Percentiles rank a stretch among this genome's conserved stretches.
Conservation (phyloP, 37 sponge, comb jelly and placozoan species). For the Beroe forskalii region DNA sequence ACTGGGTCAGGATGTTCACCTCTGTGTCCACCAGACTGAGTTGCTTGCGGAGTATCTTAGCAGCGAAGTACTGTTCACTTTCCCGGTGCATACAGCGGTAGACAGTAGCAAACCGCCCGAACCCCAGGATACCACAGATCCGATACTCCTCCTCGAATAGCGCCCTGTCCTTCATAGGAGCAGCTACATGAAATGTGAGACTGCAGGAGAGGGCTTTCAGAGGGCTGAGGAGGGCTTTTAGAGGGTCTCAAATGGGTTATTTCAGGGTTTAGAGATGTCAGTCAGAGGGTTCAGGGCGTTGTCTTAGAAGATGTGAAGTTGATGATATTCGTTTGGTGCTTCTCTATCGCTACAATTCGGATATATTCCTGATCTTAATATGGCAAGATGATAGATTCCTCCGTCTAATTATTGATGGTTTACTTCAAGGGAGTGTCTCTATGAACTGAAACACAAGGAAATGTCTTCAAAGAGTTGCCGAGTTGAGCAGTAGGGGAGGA, state of each 20-base stretch:
- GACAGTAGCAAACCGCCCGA: slow-evolving; percentile 18
- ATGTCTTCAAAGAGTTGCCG: no score
- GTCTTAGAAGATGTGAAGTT: no score
- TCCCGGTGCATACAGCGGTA: slow-evolving; percentile 15
- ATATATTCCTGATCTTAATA: no score
- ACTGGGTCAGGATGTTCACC: not conserved
- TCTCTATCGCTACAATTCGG: no score
- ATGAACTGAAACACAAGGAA: no score
- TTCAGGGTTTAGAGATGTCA: no score
- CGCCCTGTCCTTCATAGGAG: not conserved
- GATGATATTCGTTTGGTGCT: no score
- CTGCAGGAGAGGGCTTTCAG: not conserved
- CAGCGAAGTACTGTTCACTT: slow-evolving; percentile 37
- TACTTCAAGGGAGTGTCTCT: no score
- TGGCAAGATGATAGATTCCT: not conserved
- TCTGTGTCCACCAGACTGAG: slow-evolving; percentile 17
- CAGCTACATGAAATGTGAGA: not conserved
- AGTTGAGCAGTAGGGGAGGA: no score
- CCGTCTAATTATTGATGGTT: not conserved
- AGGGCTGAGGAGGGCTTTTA: not conserved
- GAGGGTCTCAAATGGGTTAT: no score
- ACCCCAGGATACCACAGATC: not conserved
- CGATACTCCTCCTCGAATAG: slow-evolving; percentile 36
- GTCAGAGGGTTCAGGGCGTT: no score
- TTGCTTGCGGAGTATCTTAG: not conserved